Percentiles rank a stretch among this genome's conserved stretches.
These are phyloP conservation scores for Euwallacea similis DNA, from an alignment of 1,140 invertebrate species.

Conservation along the genomic window DNA sequence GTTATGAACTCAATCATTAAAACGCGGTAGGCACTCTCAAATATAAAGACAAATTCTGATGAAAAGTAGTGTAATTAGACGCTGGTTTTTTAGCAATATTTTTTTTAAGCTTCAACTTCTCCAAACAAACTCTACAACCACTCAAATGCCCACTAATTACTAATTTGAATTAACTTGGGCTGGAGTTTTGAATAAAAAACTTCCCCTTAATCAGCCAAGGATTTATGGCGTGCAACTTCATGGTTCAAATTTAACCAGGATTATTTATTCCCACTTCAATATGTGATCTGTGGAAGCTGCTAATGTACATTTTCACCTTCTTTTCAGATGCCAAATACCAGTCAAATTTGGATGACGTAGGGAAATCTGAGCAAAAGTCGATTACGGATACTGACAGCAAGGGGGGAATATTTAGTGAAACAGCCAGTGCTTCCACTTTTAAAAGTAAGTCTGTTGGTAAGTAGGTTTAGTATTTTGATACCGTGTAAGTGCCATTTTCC, in stretches of 20 bases:
- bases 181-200: constrained; percentile 12
- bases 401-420: constrained; percentile 44
- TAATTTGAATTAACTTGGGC: constrained; percentile 14
- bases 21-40: constrained; percentile 4
- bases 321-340: constrained; percentile 64
- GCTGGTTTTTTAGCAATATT: constrained; percentile 12
- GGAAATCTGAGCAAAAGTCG: constrained; percentile 71
- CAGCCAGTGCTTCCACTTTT: constrained; percentile 5
- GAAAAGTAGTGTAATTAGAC: constrained; percentile 29
- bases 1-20: constrained; percentile 28
- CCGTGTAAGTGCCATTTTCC: too few relatives aligned
- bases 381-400: constrained; percentile 55
- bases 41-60: constrained; percentile 25
- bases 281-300: too few relatives aligned
- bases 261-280: too few relatives aligned
- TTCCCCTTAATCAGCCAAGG: constrained; percentile 8
- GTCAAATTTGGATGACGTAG: constrained; percentile 70
- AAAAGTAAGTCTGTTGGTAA: constrained; percentile 24
- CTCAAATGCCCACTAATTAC: constrained; percentile 16
- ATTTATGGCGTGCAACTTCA: background rate
- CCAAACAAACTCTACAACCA: constrained; percentile 25
- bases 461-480: background rate
- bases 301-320: constrained; percentile 27
- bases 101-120: constrained; percentile 13
- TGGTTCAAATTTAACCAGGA: too few relatives aligned